phyloP scores from a whole-genome alignment of 2,797 vertebrate species.

The Ptychadena robeensis region DNA sequence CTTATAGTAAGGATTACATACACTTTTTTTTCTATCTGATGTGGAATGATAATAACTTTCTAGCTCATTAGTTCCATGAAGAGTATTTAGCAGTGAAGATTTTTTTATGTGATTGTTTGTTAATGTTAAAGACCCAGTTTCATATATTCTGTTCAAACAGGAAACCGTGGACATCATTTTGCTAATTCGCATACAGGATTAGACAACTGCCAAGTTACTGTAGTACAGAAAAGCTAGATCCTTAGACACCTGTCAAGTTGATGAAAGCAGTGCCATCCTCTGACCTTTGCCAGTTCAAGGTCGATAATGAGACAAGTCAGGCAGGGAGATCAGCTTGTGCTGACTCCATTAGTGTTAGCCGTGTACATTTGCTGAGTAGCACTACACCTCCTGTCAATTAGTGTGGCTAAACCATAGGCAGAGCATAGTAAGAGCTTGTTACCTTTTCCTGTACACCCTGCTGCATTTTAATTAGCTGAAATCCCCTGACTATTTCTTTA shows the following conservation, averaged over 20 bases:
- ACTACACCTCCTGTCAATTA: constrained; percentile 84
- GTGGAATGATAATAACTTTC: no score
- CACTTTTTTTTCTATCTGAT: background rate
- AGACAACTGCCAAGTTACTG: constrained; percentile 82
- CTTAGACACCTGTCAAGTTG: constrained; percentile 78
- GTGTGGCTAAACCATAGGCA: constrained; percentile 75
- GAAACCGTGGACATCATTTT: constrained; percentile 71
- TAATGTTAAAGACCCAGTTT: constrained; percentile 36
- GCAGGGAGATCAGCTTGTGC: constrained; percentile 74
- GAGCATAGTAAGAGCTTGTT: constrained; percentile 69
- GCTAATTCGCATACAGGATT: constrained; percentile 76
- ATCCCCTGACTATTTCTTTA: constrained; percentile 77
- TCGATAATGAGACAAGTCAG: constrained; percentile 85
- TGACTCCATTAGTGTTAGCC: constrained; percentile 75
- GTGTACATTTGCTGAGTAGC: constrained; percentile 70
- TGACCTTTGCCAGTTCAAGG: constrained; percentile 84
- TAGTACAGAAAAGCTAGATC: constrained; percentile 73
- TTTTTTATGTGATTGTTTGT: no score
- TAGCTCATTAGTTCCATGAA: background rate
- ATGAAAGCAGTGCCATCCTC: constrained; percentile 76
- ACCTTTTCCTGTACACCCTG: constrained; percentile 74
- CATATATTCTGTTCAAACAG: constrained; percentile 64
- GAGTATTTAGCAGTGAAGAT: background rate
- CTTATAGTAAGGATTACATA: no score
- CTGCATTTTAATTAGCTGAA: constrained; percentile 85